Evolutionary conservation across 1,140 invertebrate genomes (phyloP), one percentile per base, ranked within the genome.

Genomic region (Dendrolimus kikuchii): DNA sequence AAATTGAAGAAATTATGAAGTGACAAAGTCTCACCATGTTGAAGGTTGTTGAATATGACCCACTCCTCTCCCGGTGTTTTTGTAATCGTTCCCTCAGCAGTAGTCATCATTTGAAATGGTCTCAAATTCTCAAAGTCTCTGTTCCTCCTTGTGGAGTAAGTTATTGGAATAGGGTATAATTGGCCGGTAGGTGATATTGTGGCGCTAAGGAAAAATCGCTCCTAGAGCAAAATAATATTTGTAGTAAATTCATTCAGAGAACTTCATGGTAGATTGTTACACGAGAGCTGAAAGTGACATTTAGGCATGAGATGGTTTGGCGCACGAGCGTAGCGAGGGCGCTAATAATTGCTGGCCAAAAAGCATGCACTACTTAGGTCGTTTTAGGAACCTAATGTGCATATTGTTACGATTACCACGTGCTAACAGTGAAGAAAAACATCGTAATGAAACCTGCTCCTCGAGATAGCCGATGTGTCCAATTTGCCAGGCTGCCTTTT

Each of bases 11-110:
- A 23, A 23, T 38, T 48, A 43, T 39, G 38, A 7, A 8, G 7
- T 37, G 38, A 38, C 52, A 60, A 53, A 48, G 41, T 41, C 65
- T 68, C 68, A 92, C 92, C 92, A 53, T 90, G 90, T 68, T 92
- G 86, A 68, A 91, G 86, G 36, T 93, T 60, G 62, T 95, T 95
- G 8, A 92, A 89, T 53, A 95, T 88, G 3, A 94, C 66, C 93
- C 93, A 95, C 38, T 89, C 87, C 23, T 89, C 85, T 6, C 84
- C 73, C 0, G 70, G 41, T 4, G 57, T 5, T 41, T 74, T 48
- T 6, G 62, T 67, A 8, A 68, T 51, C 4, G 45, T 54, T n/a
- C 48, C 62, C 4, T 36, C 53, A 7, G 66, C 46, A 5, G 41
- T 87, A 53, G 87, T 88, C 90, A 78, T 63, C 74, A 88, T 70